Evolutionary conservation across 1,140 invertebrate genomes (phyloP).

Genomic region (Ostrea denselamellosa): DNA sequence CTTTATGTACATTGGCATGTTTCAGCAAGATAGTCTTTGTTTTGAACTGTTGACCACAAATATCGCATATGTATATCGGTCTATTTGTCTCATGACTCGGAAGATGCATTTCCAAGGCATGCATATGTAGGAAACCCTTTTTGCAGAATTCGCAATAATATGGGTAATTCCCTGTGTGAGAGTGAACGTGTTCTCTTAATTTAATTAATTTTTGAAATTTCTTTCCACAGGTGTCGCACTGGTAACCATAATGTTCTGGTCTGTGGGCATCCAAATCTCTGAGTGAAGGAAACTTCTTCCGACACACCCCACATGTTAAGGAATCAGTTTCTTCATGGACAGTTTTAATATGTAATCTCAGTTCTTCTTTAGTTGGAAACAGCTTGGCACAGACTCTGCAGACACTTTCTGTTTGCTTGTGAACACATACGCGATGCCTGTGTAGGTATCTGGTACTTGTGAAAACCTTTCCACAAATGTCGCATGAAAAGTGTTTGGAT

Average conservation of each 20-base stretch:
- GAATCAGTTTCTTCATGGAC: conserved; percentile 32
- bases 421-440: conserved; percentile 30
- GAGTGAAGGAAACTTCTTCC: conserved; percentile 20
- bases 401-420: conserved; percentile 39
- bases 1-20: conserved; percentile 35
- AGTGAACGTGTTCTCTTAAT: conserved; percentile 21
- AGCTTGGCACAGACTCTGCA: conserved; percentile 39
- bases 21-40: conserved; percentile 3
- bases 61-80: conserved; percentile 17
- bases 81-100: conserved; percentile 1
- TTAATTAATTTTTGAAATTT: conserved; percentile 43
- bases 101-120: conserved; percentile 26
- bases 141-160: conserved; percentile 25
- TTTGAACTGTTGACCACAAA: conserved; percentile 36
- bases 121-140: conserved; percentile 32
- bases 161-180: conserved; percentile 30
- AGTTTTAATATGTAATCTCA: conserved; percentile 38
- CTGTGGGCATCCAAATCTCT: conserved; percentile 27
- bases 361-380: conserved; percentile 39
- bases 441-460: conserved; percentile 41
- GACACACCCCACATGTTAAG: conserved; percentile 4
- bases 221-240: conserved; percentile 44
- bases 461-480: conserved; percentile 30
- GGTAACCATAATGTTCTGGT: conserved; percentile 37
- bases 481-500: conserved; percentile 17